These are phyloP conservation scores for Drosophila sp. DNA, from an alignment of 1,140 invertebrate genomes.

Conservation along the genomic window DNA sequence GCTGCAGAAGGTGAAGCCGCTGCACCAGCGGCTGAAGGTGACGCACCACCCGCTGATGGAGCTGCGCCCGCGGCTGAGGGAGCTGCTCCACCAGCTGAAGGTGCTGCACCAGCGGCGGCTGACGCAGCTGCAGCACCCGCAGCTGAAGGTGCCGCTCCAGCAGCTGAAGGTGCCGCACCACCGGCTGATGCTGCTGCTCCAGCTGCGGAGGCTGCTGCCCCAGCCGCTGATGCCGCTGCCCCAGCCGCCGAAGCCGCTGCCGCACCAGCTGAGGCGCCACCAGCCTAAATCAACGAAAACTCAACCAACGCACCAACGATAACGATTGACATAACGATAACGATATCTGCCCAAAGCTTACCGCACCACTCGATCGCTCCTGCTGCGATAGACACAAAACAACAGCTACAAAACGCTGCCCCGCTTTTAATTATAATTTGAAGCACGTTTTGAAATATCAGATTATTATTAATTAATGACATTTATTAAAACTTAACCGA, in stretches of 20 bases:
- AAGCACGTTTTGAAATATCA: constrained; percentile 51
- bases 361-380: not conserved
- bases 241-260: constrained; percentile 51
- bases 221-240: constrained; percentile 55
- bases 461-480: constrained; percentile 22
- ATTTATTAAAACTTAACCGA: constrained; percentile 52
- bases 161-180: constrained; percentile 78
- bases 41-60: constrained; percentile 75
- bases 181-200: constrained; percentile 63
- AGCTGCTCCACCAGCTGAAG: constrained; percentile 74
- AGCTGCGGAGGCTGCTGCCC: constrained; percentile 77
- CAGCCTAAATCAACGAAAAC: constrained; percentile 57
- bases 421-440: constrained; percentile 63
- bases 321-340: constrained; percentile 1
- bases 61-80: constrained; percentile 71
- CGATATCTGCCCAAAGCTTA: not conserved
- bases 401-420: constrained; percentile 67
- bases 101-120: constrained; percentile 82
- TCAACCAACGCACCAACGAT: constrained; percentile 14
- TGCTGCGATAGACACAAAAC: constrained; percentile 40
- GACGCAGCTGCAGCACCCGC: constrained; percentile 72
- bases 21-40: constrained; percentile 74
- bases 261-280: constrained; percentile 73
- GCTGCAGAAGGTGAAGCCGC: constrained; percentile 75
- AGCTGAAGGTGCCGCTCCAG: constrained; percentile 76